phyloP scores from a whole-genome alignment of 2,888 invertebrate genomes.

The Diaprepes abbreviatus region DNA sequence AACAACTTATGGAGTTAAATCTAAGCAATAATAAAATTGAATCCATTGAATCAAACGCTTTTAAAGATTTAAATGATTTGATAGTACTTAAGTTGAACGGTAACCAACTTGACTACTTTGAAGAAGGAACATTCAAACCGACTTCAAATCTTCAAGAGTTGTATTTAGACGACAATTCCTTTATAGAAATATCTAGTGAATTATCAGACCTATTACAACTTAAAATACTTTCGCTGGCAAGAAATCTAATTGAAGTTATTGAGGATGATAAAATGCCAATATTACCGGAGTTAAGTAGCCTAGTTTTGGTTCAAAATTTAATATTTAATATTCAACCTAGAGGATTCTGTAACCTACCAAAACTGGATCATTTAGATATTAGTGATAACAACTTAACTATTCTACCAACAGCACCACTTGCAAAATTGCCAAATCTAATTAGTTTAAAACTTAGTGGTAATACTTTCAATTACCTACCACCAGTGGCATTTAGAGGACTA shows the following conservation, averaged over 20 bases:
- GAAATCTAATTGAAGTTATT: slow-evolving; percentile 83
- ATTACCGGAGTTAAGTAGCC: slow-evolving; percentile 77
- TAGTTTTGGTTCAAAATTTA: slow-evolving; percentile 83
- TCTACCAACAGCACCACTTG: slow-evolving; percentile 82
- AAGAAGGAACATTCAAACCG: slow-evolving; percentile 78
- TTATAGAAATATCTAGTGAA: slow-evolving; percentile 81
- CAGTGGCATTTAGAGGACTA: slow-evolving; percentile 86
- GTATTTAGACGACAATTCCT: slow-evolving; percentile 82
- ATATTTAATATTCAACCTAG: slow-evolving; percentile 79
- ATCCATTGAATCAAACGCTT: slow-evolving; percentile 80
- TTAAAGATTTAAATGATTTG: slow-evolving; percentile 82
- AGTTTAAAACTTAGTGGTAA: slow-evolving; percentile 85
- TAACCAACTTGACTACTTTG: slow-evolving; percentile 82
- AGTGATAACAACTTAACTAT: slow-evolving; percentile 86
- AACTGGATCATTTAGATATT: slow-evolving; percentile 81
- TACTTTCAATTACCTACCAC: slow-evolving; percentile 79
- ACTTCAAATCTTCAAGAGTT: slow-evolving; percentile 80
- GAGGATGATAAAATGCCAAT: slow-evolving; percentile 80
- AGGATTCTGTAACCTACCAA: slow-evolving; percentile 81
- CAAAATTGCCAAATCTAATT: slow-evolving; percentile 82
- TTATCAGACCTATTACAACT: slow-evolving; percentile 77
- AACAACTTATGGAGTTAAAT: slow-evolving; percentile 77
- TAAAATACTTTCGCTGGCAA: slow-evolving; percentile 81
- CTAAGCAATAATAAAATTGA: slow-evolving; percentile 84
- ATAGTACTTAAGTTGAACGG: slow-evolving; percentile 82